A percentile compares a stretch with the other conserved stretches of the same genome.
These are phyloP conservation scores for Leucophenga maculata DNA, from an alignment of 2,888 invertebrate species.

Conservation along the genomic window DNA sequence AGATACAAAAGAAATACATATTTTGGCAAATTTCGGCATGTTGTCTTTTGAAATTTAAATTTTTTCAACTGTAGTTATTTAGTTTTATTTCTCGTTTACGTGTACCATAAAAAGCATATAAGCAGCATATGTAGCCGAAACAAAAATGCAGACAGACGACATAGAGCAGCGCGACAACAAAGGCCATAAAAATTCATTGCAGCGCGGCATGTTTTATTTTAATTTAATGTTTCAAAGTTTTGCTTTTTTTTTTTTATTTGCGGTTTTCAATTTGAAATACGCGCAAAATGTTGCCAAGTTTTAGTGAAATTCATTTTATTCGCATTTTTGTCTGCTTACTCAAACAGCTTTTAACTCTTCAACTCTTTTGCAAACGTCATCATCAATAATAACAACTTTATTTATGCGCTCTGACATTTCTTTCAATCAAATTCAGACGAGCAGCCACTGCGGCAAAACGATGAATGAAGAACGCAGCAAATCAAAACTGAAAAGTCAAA, in stretches of 20 bases:
- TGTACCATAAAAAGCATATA: conserved; percentile 53
- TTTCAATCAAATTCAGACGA: conserved; percentile 49
- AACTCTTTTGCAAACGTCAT: conserved; percentile 29
- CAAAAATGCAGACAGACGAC: neutral
- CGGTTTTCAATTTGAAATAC: neutral
- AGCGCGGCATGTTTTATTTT: conserved; percentile 21
- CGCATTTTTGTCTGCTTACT: neutral
- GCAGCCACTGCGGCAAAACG: neutral
- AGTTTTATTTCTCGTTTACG: conserved; percentile 47
- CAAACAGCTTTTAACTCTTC: neutral
- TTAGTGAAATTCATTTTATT: neutral
- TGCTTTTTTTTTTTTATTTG: neutral
- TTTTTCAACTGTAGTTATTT: conserved; percentile 47
- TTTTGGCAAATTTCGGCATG: conserved; percentile 60
- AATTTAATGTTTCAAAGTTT: neutral
- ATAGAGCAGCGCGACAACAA: conserved; percentile 29
- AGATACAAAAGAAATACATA: conserved; percentile 28
- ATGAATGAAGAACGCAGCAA: conserved; percentile 3
- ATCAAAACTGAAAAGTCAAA: conserved; percentile 41
- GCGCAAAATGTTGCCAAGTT: no score
- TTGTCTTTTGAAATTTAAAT: conserved; percentile 67
- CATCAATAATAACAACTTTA: conserved; percentile 60
- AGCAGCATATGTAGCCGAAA: neutral
- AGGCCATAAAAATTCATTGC: conserved; percentile 55
- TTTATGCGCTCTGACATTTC: conserved; percentile 54